A percentile compares a stretch with the other conserved stretches of the same genome.
Evolutionary conservation across 2,797 vertebrate species (phyloP).

Genomic region (Manis crassicaudata): DNA sequence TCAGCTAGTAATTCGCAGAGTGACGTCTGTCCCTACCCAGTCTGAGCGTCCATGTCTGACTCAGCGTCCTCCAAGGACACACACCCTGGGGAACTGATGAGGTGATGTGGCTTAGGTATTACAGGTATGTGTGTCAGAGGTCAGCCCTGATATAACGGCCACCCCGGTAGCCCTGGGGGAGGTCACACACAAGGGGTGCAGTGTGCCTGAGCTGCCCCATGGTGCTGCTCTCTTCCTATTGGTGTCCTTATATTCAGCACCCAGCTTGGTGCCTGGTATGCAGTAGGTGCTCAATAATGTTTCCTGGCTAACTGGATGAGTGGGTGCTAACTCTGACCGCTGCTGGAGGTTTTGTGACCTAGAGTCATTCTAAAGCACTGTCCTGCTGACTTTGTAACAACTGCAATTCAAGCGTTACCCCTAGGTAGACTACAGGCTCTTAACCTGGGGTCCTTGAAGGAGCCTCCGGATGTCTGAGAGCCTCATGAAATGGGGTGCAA

Average conservation of each 20-base stretch:
- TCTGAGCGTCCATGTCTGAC: neutral
- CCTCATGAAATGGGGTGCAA: neutral
- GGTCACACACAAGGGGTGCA: neutral
- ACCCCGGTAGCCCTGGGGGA: neutral
- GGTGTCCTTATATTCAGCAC: neutral
- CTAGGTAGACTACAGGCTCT: neutral
- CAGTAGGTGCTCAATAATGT: neutral
- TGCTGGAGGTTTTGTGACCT: neutral
- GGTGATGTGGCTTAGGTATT: neutral
- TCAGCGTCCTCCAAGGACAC: neutral
- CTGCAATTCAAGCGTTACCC: neutral
- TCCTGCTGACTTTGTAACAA: neutral
- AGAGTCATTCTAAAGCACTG: neutral
- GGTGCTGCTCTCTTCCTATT: neutral
- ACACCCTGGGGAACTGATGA: neutral
- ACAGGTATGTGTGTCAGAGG: neutral
- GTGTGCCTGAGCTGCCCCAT: neutral
- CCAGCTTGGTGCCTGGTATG: neutral
- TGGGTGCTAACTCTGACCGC: neutral
- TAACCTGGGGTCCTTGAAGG: neutral
- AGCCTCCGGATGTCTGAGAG: neutral
- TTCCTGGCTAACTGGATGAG: neutral
- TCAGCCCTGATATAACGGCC: neutral
- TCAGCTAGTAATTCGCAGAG: neutral
- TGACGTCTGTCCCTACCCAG: fast-evolving